Base-by-base conservation (phyloP, 2,113 vertebrate species). In the Nannospalax galili region DNA sequence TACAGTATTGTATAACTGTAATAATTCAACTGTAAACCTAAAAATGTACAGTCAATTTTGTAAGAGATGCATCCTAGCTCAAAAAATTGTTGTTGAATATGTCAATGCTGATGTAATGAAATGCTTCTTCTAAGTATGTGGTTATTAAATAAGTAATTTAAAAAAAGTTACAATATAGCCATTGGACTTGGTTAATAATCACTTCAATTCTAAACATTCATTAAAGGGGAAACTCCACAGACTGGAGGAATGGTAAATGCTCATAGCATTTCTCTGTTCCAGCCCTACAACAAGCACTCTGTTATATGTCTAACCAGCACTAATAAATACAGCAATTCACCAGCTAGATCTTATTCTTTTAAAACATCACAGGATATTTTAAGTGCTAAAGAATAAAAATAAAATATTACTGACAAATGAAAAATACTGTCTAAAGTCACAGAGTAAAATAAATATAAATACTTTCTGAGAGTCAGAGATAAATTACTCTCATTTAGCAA, bases 151-250 rank as follows among this genome's bases (percentile, higher is more conserved):
- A 30, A 42, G 91, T 97, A n/a, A n/a, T n/a, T n/a, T n/a, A n/a
- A n/a, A n/a, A 97, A 97, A 97, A 93, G 89, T 94, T 91, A 96
- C 98, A 96, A 97, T 9, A 96, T 62, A 98, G 97, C 86, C 96
- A 90, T 93, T 92, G 92, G 93, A 96, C 91, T 94, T 0, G 90
- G 96, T 84, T 96, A 97, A 97, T 97, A 97, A 97, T 90, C 11
- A 81, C 11, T 86, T 92, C 35, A 74, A 40, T 89, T 65, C 32
- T 70, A 3, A 91, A 75, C 14, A 93, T 40, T 32, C 72, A 12
- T 42, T 87, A 89, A 69, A 82, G 37, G 42, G 5, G 28, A 67
- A 70, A 69, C 19, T 45, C 52, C 70, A 86, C 6, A 20, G 1
- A 62, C n/a, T n/a, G 16, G 64, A 77, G 16, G 42, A 52, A 37